Conservation (phyloP, 2,888 invertebrate species). For the Metellina segmentata region DNA sequence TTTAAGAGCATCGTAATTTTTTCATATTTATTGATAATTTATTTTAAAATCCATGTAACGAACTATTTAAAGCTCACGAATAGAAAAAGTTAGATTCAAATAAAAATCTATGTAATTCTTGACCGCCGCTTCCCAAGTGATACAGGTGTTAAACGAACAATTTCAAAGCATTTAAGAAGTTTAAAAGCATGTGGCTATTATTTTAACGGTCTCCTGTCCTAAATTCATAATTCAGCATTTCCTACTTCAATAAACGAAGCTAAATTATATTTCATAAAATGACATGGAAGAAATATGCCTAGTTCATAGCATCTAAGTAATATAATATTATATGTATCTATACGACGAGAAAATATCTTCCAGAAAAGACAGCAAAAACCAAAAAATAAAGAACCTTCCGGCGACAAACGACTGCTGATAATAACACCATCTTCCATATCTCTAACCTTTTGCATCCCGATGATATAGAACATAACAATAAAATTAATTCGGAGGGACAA, state of each 20-base stretch:
- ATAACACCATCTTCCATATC: conserved; percentile 11
- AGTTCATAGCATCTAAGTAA: background rate
- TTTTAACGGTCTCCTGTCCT: too few relatives aligned
- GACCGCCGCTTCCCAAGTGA: too few relatives aligned
- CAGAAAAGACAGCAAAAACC: background rate
- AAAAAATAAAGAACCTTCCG: conserved; percentile 13
- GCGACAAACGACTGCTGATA: conserved; percentile 24
- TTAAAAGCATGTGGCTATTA: too few relatives aligned
- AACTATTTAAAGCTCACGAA: too few relatives aligned
- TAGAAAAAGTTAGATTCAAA: too few relatives aligned
- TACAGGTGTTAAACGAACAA: too few relatives aligned
- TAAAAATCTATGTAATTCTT: too few relatives aligned
- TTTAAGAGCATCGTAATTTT: too few relatives aligned
- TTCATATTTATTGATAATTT: too few relatives aligned
- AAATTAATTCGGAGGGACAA: conserved; percentile 29
- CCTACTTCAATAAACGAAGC: background rate
- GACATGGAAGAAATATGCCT: background rate
- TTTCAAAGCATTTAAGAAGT: too few relatives aligned
- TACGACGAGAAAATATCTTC: background rate
- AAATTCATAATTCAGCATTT: too few relatives aligned
- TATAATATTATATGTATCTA: background rate
- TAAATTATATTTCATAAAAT: background rate
- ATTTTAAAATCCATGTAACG: too few relatives aligned
- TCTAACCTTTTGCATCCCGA: background rate
- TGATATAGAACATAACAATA: background rate